Conservation (phyloP, 2,797 vertebrate species). For the Cirrhinus mrigala region DNA sequence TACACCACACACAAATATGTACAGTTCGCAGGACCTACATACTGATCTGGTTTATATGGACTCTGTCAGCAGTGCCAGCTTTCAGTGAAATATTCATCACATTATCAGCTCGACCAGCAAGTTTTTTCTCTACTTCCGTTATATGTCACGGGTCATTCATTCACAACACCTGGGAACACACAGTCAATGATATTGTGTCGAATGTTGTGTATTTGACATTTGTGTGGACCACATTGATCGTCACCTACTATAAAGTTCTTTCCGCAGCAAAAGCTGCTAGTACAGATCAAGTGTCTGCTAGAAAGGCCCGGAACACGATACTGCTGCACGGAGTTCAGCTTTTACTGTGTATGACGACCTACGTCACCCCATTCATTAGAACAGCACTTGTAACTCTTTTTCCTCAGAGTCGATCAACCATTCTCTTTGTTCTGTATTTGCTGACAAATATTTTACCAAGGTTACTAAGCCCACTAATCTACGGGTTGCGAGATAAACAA, state of each 20-base stretch:
- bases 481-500: slow-evolving; percentile 67
- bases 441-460: slow-evolving; percentile 63
- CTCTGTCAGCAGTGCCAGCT: slow-evolving; percentile 7
- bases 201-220: slow-evolving; percentile 60
- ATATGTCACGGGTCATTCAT: background rate
- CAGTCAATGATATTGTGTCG: background rate
- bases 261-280: slow-evolving; percentile 47
- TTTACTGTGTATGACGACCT: slow-evolving; percentile 65
- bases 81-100: slow-evolving; percentile 60
- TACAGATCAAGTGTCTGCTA: slow-evolving; percentile 50
- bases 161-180: slow-evolving; percentile 53
- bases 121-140: slow-evolving; percentile 19
- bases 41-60: slow-evolving; percentile 64
- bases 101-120: slow-evolving; percentile 44
- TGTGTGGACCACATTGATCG: slow-evolving; percentile 64
- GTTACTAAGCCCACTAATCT: slow-evolving; percentile 71
- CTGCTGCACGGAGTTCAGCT: slow-evolving; percentile 71
- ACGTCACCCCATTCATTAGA: slow-evolving; percentile 42
- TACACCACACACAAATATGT: slow-evolving; percentile 68
- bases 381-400: background rate
- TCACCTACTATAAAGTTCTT: slow-evolving; percentile 69
- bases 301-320: slow-evolving; percentile 69
- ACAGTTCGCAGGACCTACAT: slow-evolving; percentile 62
- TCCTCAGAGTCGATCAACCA: slow-evolving; percentile 36
- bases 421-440: slow-evolving; percentile 60